These are phyloP conservation scores for Cichladusa arquata DNA, from an alignment of 2,113 vertebrate species.

Conservation along the genomic window DNA sequence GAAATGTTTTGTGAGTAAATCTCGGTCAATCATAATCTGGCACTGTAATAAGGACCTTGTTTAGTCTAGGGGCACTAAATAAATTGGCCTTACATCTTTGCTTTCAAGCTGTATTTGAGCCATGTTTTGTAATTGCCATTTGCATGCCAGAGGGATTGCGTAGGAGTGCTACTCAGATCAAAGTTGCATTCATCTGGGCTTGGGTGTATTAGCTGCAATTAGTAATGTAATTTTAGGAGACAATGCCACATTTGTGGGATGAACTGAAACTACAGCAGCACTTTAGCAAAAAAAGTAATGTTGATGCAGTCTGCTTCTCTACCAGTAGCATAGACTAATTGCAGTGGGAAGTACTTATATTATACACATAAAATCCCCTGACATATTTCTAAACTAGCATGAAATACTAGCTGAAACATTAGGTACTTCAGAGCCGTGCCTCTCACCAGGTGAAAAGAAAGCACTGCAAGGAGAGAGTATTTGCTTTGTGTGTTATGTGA, in stretches of 20 bases:
- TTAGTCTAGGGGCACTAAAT: slow-evolving; percentile 42
- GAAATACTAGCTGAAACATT: not conserved
- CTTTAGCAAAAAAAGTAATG: not conserved
- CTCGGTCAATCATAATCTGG: slow-evolving; percentile 14
- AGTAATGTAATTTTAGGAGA: slow-evolving; percentile 55
- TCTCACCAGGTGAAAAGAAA: not conserved
- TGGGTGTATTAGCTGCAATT: slow-evolving; percentile 52
- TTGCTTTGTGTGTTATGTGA: not conserved
- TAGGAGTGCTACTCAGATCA: slow-evolving; percentile 44
- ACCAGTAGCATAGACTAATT: not conserved
- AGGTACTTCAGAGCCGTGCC: not conserved
- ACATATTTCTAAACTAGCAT: not conserved
- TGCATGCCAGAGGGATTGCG: slow-evolving; percentile 50
- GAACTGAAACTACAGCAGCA: slow-evolving; percentile 9
- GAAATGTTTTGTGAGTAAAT: slow-evolving; percentile 42
- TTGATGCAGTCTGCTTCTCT: not conserved
- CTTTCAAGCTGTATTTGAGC: slow-evolving; percentile 49
- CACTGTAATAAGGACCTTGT: slow-evolving; percentile 46
- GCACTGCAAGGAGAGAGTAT: not conserved
- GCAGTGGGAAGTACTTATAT: not conserved
- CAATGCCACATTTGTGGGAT: slow-evolving; percentile 37
- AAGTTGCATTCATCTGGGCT: slow-evolving; percentile 38
- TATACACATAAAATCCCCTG: not conserved
- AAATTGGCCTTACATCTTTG: slow-evolving; percentile 40
- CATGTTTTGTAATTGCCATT: slow-evolving; percentile 43